Evolutionary conservation across 2,888 invertebrate species (phyloP), one percentile per base, ranked within the genome.

Genomic region (Platycheirus rosarum): DNA sequence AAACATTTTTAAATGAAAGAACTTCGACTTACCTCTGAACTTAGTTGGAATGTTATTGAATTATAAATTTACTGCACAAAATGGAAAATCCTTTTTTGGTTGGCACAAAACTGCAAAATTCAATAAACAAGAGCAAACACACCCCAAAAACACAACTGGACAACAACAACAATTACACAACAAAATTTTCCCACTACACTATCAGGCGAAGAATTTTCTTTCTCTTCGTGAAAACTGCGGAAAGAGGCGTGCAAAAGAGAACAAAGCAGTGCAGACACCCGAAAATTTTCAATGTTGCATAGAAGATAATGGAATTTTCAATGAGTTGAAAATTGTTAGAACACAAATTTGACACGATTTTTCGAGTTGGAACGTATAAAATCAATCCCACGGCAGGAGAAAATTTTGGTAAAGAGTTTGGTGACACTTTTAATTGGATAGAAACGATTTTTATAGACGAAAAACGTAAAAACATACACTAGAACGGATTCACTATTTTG

Each of bases 111-210:
- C 20, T 80, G 82, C 71, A 77, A 82, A 82, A 82, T 77, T 82
- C 77, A 63, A 82, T 82, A 82, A 82, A 76, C 77, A 82, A 82
- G 82, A 82, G 82, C 71, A 71, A 82, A 82, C 82, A 82, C 82
- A 82, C 82, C 82, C 82, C 82, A 55, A 76, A 63, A 73, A 77
- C 66, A 73, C 71, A 71, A 55, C 35, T 44, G 13, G 13, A 57
- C 55, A 53, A 68, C 66, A 68, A 68, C 68, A 69, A 69, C 60
- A 70, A 75, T 75, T 70, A 40, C 69, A 76, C 76, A 51, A 71
- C 60, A 66, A 40, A 63, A 29, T 66, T 35, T 63, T 77, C 71
- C 57, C 60, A 70, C 60, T 70, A 60, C 14, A 70, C 60, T 32
- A 49, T 42, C 65, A 57, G 44, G 23, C 26, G 49, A 23, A 51